Conservation (phyloP, 2,797 vertebrate genomes). For the Spinus olivaceus region DNA sequence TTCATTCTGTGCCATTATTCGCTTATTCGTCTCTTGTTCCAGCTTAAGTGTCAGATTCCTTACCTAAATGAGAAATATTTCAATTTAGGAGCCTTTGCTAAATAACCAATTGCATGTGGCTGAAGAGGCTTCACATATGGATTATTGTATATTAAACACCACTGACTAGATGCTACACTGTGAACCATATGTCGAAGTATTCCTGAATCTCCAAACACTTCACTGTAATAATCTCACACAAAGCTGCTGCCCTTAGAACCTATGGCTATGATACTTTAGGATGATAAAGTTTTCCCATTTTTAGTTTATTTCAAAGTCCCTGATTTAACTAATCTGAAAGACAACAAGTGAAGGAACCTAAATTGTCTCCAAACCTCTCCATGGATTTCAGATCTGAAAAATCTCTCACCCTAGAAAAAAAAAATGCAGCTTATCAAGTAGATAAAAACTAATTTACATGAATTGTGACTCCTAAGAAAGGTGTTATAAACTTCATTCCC, state of each 20-base stretch:
- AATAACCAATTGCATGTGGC: not conserved
- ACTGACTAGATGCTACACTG: not conserved
- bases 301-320: not conserved
- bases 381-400: not conserved
- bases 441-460: not conserved
- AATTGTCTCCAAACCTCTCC: not conserved
- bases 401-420: not conserved
- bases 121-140: not conserved
- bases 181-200: not conserved
- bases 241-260: not conserved
- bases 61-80: slow-evolving; percentile 73
- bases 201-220: not conserved
- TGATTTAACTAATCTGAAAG: not conserved
- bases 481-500: not conserved
- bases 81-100: not conserved
- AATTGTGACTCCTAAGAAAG: not conserved
- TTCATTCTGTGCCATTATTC: slow-evolving; percentile 84
- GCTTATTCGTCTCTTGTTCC: slow-evolving; percentile 91
- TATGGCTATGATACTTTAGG: fast-evolving
- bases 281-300: not conserved
- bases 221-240: not conserved
- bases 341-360: not conserved
- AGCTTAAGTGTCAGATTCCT: slow-evolving; percentile 84
- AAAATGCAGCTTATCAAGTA: not conserved
- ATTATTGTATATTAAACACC: not conserved